Conservation (phyloP, 2,888 invertebrate species). For the Morinoia aosen region DNA sequence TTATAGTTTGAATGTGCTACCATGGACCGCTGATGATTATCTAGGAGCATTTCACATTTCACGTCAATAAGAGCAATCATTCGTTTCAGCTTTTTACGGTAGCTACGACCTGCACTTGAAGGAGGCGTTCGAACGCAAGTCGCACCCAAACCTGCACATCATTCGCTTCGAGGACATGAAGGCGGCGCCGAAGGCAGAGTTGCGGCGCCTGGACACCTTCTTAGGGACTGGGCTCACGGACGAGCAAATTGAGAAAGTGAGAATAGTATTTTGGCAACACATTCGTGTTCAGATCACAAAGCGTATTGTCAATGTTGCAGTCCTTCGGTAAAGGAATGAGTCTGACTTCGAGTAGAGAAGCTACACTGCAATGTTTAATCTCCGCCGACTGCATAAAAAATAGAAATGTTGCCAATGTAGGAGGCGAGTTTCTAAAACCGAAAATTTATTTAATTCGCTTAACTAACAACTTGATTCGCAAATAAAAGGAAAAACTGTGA, state of each 20-base stretch:
- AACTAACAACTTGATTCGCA: too few relatives aligned
- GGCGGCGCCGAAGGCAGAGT: conserved; percentile 53
- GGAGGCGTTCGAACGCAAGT: conserved; percentile 54
- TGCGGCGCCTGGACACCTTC: conserved; percentile 58
- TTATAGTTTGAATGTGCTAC: too few relatives aligned
- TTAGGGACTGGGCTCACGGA: conserved; percentile 57
- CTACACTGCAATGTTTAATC: too few relatives aligned
- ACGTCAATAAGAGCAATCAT: not conserved
- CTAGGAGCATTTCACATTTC: not conserved
- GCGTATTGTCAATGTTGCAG: too few relatives aligned
- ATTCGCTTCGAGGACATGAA: conserved; percentile 63
- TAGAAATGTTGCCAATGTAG: too few relatives aligned
- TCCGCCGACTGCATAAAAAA: too few relatives aligned
- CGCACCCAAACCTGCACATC: conserved; percentile 58
- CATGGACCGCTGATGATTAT: not conserved
- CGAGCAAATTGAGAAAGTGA: conserved; percentile 60
- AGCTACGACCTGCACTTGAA: conserved; percentile 62
- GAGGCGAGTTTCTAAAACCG: too few relatives aligned
- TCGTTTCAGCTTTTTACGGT: conserved; percentile 56
- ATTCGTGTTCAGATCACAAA: too few relatives aligned
- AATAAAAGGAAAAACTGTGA: too few relatives aligned
- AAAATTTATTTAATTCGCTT: too few relatives aligned
- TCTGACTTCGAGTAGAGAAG: too few relatives aligned
- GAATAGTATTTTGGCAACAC: not conserved
- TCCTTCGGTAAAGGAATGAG: too few relatives aligned